phyloP scores from a whole-genome alignment of 1,140 invertebrate genomes.

The Leptopilina boulardi region DNA sequence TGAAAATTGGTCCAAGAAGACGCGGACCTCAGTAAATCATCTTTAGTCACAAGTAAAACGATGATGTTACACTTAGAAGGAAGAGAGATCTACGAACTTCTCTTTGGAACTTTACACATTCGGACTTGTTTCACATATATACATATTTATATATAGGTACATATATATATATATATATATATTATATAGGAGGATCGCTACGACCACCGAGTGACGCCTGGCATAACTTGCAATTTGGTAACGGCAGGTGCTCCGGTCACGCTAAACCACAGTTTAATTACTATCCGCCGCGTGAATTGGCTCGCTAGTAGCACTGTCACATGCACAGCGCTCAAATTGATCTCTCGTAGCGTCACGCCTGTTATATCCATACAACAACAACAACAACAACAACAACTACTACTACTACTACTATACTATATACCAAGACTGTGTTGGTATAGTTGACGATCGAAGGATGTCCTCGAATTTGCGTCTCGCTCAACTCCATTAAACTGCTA shows the following conservation, averaged over 20 bases:
- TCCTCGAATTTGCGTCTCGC: slow-evolving; percentile 11
- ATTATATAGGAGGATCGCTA: slow-evolving; percentile 45
- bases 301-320: slow-evolving; percentile 69
- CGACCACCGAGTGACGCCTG: slow-evolving; percentile 63
- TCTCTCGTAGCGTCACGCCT: slow-evolving; percentile 56
- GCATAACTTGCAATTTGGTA: slow-evolving; percentile 72
- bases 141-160: no score
- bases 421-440: slow-evolving; percentile 15
- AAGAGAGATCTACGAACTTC: slow-evolving; percentile 24
- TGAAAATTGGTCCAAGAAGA: slow-evolving; percentile 42
- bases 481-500: slow-evolving; percentile 8
- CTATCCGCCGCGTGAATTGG: slow-evolving; percentile 69
- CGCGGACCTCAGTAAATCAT: slow-evolving; percentile 52
- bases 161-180: background rate
- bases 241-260: slow-evolving; percentile 70
- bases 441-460: background rate
- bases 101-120: slow-evolving; percentile 32
- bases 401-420: slow-evolving; percentile 36
- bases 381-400: no score
- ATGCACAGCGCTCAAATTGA: slow-evolving; percentile 70
- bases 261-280: slow-evolving; percentile 75
- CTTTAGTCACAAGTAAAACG: slow-evolving; percentile 36
- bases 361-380: slow-evolving; percentile 34
- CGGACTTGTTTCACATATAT: background rate
- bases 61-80: slow-evolving; percentile 38